These are phyloP conservation scores for Rhadinocentrus ornatus DNA, from an alignment of 2,797 vertebrate species.

Conservation along the genomic window DNA sequence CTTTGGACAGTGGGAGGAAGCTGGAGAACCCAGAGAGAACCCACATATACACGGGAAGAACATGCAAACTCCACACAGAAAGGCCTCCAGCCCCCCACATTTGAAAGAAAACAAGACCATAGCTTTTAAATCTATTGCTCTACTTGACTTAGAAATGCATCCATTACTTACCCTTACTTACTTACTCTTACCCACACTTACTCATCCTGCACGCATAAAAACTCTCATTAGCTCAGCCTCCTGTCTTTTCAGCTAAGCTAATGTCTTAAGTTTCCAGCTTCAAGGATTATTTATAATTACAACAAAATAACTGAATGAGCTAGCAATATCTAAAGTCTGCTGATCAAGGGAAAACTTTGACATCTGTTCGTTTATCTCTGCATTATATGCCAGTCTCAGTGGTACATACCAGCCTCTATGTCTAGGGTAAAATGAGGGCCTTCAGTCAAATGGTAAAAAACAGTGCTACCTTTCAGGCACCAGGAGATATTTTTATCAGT, in stretches of 20 bases:
- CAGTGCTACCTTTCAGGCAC: slow-evolving; percentile 30
- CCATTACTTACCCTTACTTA: no score
- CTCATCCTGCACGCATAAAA: slow-evolving; percentile 7
- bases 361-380: not conserved
- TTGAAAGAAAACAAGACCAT: not conserved
- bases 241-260: not conserved
- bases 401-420: not conserved
- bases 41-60: no score
- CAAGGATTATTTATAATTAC: not conserved
- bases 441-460: slow-evolving; percentile 24
- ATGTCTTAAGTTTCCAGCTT: not conserved
- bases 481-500: slow-evolving; percentile 29
- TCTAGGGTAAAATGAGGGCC: not conserved
- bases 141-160: not conserved
- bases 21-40: no score
- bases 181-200: not conserved
- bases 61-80: no score
- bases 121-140: slow-evolving; percentile 7
- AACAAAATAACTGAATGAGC: not conserved
- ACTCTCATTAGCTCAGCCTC: slow-evolving; percentile 1
- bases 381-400: not conserved
- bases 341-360: not conserved
- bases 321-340: not conserved
- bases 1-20: no score
- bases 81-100: no score